Evolutionary conservation across 2,797 vertebrate species (phyloP).

Genomic region (Tinamus major): DNA sequence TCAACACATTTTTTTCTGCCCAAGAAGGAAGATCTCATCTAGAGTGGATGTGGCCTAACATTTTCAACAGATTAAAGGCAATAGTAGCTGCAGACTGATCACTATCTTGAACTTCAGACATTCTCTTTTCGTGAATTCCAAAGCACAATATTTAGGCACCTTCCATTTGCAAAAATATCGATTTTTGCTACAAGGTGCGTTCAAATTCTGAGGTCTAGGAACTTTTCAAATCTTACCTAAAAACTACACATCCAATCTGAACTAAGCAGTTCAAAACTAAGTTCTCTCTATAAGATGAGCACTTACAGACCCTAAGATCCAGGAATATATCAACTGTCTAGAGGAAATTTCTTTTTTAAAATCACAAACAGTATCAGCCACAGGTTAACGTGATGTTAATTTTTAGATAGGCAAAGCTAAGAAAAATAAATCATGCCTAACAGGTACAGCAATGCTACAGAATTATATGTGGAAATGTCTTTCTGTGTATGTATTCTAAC

Average conservation of each 20-base stretch:
- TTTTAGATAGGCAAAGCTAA: not conserved
- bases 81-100: not conserved
- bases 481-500: not conserved
- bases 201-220: not conserved
- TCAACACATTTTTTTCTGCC: not conserved
- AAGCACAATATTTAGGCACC: not conserved
- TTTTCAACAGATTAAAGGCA: not conserved
- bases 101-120: not conserved
- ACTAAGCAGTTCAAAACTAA: not conserved
- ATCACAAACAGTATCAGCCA: not conserved
- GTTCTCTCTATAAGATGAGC: not conserved
- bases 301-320: not conserved
- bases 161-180: not conserved
- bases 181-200: not conserved
- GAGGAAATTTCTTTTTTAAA: not conserved
- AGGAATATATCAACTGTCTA: not conserved
- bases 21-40: not conserved
- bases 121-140: not conserved
- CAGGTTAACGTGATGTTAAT: not conserved
- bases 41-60: not conserved
- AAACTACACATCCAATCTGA: not conserved
- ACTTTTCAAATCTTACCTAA: not conserved
- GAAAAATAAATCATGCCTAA: not conserved
- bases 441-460: not conserved
- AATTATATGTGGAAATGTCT: not conserved